Percentiles rank a stretch among this genome's conserved stretches.
phyloP scores from a whole-genome alignment of 2,888 invertebrate species.

The Volucella bombylans region DNA sequence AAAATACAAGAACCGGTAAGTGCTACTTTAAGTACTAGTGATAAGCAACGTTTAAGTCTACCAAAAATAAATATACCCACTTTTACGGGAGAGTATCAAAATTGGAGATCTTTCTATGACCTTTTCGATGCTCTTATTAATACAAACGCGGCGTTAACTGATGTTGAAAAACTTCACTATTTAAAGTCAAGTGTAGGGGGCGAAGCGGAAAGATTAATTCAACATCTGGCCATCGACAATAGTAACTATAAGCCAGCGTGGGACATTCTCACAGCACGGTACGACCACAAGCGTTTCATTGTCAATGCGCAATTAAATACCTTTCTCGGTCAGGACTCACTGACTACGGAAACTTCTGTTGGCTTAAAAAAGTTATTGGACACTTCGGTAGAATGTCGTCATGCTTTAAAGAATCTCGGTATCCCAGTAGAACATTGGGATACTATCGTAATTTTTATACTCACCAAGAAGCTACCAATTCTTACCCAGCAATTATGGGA shows the following conservation, averaged over 20 bases:
- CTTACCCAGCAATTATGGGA: no score
- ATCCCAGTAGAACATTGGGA: no score
- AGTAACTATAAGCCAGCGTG: constrained; percentile 4
- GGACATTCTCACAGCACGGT: constrained; percentile 1
- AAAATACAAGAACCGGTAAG: neutral
- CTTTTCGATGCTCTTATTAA: neutral
- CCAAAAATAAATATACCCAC: constrained; percentile 21
- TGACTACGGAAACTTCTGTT: no score
- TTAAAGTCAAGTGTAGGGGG: neutral
- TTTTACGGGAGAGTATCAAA: constrained; percentile 17
- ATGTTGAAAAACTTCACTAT: constrained; percentile 17
- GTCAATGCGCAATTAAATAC: no score
- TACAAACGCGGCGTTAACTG: neutral
- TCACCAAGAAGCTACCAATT: neutral
- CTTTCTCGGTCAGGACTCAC: no score
- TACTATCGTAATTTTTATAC: no score
- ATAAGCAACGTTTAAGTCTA: constrained; percentile 1
- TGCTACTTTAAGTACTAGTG: constrained; percentile 5
- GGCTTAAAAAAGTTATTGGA: no score
- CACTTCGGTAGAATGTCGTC: no score
- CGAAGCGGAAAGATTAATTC: neutral
- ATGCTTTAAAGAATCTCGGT: no score
- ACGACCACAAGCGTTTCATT: constrained; percentile 17
- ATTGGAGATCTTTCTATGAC: constrained; percentile 10
- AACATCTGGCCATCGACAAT: neutral